Percentiles rank a stretch among this genome's conserved stretches.
phyloP scores from a whole-genome alignment of 2,113 vertebrate species.

The Vulpes ferrilata region DNA sequence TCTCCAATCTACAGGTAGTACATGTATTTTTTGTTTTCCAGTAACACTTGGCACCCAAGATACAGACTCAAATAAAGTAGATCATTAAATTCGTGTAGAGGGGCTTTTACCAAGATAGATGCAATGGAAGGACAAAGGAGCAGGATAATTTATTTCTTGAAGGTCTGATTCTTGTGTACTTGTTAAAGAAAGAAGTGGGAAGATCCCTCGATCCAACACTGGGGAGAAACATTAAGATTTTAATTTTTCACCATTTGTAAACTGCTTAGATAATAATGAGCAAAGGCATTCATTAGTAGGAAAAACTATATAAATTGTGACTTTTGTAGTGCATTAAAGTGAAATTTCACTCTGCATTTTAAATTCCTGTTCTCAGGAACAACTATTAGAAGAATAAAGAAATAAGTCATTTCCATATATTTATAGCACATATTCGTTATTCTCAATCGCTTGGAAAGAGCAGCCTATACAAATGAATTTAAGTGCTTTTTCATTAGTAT shows the following conservation, averaged over 20 bases:
- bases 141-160: background rate
- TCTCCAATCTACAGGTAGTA: background rate
- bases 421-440: constrained; percentile 46
- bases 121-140: background rate
- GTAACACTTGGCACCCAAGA: background rate
- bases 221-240: constrained; percentile 43
- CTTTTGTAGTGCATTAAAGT: constrained; percentile 45
- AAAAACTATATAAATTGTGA: constrained; percentile 33
- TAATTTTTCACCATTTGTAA: constrained; percentile 41
- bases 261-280: constrained; percentile 47
- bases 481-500: constrained; percentile 82
- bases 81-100: background rate
- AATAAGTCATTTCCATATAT: constrained; percentile 71
- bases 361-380: constrained; percentile 57
- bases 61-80: background rate
- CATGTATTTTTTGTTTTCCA: background rate
- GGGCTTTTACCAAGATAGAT: background rate
- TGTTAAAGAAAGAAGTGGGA: background rate
- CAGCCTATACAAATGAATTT: constrained; percentile 69
- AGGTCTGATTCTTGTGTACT: background rate
- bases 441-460: constrained; percentile 52
- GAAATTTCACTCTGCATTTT: constrained; percentile 43
- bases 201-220: background rate
- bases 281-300: constrained; percentile 37
- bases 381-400: constrained; percentile 66